A percentile compares a stretch with the other conserved stretches of the same genome.
Conservation (phyloP, 2,888 invertebrate species). For the Sphaeridia pumilis region DNA sequence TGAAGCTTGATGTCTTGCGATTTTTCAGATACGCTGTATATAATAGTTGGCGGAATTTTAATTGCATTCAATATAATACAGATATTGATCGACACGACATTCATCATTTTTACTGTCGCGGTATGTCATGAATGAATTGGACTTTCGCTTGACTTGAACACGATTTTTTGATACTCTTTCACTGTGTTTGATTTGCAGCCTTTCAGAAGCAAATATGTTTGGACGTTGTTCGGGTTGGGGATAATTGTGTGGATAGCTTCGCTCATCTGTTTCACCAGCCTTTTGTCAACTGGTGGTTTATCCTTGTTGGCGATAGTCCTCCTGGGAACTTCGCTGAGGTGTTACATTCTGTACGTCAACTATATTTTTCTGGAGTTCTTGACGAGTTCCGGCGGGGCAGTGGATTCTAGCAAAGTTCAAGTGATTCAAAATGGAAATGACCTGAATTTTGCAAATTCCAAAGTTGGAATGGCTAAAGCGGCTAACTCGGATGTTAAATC, state of each 20-base stretch:
- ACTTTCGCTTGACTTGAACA: background rate
- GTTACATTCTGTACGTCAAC: slow-evolving; percentile 11
- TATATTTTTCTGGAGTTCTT: background rate
- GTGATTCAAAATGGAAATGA: no score
- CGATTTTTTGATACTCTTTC: background rate
- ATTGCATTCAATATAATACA: slow-evolving; percentile 6
- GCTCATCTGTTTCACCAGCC: slow-evolving; percentile 6
- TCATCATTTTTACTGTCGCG: slow-evolving; percentile 6
- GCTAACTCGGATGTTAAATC: no score
- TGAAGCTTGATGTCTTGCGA: no score
- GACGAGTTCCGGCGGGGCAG: no score
- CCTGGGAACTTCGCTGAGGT: slow-evolving; percentile 7
- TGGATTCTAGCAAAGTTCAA: no score
- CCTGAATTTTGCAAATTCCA: no score
- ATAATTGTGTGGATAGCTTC: slow-evolving; percentile 8
- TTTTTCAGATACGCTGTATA: background rate
- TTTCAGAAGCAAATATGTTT: background rate
- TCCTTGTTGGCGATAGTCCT: slow-evolving; percentile 7
- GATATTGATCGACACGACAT: slow-evolving; percentile 5
- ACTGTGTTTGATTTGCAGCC: background rate
- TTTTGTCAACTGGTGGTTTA: slow-evolving; percentile 9
- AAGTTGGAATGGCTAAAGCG: no score
- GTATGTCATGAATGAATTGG: background rate
- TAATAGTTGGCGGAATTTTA: background rate
- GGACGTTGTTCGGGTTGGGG: slow-evolving; percentile 7